phyloP scores from a whole-genome alignment of 1,140 invertebrate genomes.

The Pogonognathellus flavescens region DNA sequence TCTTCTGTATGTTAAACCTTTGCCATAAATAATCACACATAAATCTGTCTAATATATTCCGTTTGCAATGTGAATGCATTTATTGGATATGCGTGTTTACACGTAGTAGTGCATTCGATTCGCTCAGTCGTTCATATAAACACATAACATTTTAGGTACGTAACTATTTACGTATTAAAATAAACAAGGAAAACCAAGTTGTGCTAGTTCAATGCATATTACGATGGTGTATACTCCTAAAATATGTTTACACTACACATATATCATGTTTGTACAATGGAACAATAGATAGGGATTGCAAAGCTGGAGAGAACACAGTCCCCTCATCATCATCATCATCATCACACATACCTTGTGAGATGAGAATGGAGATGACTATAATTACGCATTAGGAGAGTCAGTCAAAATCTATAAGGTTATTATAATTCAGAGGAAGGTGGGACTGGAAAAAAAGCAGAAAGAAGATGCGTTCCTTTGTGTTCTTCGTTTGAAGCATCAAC shows the following conservation, averaged over 20 bases:
- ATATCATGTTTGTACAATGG: background rate
- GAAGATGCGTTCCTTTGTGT: slow-evolving; percentile 34
- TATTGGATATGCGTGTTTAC: no score
- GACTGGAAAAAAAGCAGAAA: slow-evolving; percentile 20
- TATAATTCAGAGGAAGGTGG: background rate
- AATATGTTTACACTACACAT: background rate
- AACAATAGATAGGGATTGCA: background rate
- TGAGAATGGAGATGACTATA: slow-evolving; percentile 40
- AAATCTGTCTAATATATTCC: no score
- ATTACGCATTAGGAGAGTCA: slow-evolving; percentile 48
- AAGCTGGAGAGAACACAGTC: background rate
- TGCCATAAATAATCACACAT: no score
- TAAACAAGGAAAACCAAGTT: no score
- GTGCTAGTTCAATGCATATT: no score
- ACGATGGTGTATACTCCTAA: background rate
- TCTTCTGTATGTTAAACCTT: no score
- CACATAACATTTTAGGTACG: no score
- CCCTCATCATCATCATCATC: slow-evolving; percentile 24
- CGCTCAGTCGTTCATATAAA: no score
- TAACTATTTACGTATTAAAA: no score
- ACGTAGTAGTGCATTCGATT: no score
- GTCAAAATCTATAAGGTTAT: slow-evolving; percentile 25
- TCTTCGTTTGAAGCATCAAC: background rate
- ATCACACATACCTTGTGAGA: slow-evolving; percentile 14
- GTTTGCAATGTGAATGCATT: no score